Evolutionary conservation across 1,140 invertebrate genomes (phyloP).

Genomic region (Sinella curviseta): DNA sequence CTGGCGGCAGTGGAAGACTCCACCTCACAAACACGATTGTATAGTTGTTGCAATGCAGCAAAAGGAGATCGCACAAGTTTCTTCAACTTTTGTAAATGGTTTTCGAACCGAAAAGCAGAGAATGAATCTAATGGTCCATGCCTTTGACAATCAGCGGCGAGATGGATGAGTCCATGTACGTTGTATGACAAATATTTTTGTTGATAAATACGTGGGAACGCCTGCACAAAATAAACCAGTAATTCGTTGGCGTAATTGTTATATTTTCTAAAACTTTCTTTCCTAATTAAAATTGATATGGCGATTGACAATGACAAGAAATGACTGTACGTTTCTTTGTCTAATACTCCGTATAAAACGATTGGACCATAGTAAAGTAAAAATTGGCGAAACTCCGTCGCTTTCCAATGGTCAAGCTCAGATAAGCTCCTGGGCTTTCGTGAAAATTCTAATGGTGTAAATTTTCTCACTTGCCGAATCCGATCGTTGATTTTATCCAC

Average conservation of each 20-base stretch:
- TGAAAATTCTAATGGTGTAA: constrained; percentile 51
- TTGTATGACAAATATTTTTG: constrained; percentile 39
- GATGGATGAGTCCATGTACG: constrained; percentile 39
- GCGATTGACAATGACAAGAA: constrained; percentile 54
- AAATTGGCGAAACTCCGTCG: constrained; percentile 58
- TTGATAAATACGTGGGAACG: constrained; percentile 49
- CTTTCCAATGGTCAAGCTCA: constrained; percentile 55
- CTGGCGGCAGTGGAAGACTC: too few relatives aligned
- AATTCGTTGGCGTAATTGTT: constrained; percentile 50
- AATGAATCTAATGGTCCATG: constrained; percentile 34
- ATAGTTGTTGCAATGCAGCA: not conserved
- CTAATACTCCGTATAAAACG: constrained; percentile 52
- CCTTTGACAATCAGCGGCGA: constrained; percentile 18
- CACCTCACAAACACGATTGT: too few relatives aligned
- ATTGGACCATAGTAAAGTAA: constrained; percentile 56
- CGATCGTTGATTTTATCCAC: not conserved
- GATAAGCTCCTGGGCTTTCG: constrained; percentile 51
- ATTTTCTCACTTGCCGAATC: not conserved
- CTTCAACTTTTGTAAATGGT: constrained; percentile 49
- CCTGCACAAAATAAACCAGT: constrained; percentile 51
- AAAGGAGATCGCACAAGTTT: constrained; percentile 38
- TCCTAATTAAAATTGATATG: constrained; percentile 52
- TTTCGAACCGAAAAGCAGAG: constrained; percentile 43
- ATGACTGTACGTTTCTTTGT: constrained; percentile 52
- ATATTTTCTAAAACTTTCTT: constrained; percentile 33